phyloP scores from a whole-genome alignment of 1,140 invertebrate species.

The Adelges cooleyi region DNA sequence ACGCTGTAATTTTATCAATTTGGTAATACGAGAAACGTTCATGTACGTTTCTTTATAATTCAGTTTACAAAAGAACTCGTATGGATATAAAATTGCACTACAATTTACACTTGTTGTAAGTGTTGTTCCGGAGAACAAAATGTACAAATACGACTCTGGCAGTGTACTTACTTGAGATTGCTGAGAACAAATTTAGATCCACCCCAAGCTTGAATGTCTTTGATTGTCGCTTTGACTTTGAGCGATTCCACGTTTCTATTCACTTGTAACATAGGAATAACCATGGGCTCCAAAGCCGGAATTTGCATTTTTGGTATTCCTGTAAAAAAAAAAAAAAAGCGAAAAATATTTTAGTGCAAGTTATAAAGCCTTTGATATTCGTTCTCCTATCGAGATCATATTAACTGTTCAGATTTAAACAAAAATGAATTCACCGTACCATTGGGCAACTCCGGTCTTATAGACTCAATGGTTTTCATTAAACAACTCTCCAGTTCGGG shows the following conservation, averaged over 20 bases:
- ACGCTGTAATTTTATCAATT: too few species aligned
- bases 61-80: not conserved
- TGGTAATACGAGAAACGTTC: too few species aligned
- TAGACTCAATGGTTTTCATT: conserved; percentile 43
- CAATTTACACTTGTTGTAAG: conserved; percentile 46
- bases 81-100: conserved; percentile 42
- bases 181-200: conserved; percentile 49
- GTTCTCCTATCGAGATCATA: not conserved
- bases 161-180: conserved; percentile 51
- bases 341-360: not conserved
- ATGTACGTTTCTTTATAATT: conserved; percentile 38
- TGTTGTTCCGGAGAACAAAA: not conserved
- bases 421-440: conserved; percentile 37
- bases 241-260: conserved; percentile 53
- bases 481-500: conserved; percentile 47
- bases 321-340: not conserved
- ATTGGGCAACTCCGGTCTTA: conserved; percentile 46
- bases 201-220: conserved; percentile 51
- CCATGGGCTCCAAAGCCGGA: conserved; percentile 50
- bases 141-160: conserved; percentile 36
- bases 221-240: conserved; percentile 51
- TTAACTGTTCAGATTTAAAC: too few species aligned
- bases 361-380: not conserved
- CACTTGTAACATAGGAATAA: conserved; percentile 48
- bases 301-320: conserved; percentile 48